Percentiles rank a stretch among this genome's conserved stretches.
phyloP scores from a whole-genome alignment of 2,888 invertebrate genomes.

The Ligdia adustata region DNA sequence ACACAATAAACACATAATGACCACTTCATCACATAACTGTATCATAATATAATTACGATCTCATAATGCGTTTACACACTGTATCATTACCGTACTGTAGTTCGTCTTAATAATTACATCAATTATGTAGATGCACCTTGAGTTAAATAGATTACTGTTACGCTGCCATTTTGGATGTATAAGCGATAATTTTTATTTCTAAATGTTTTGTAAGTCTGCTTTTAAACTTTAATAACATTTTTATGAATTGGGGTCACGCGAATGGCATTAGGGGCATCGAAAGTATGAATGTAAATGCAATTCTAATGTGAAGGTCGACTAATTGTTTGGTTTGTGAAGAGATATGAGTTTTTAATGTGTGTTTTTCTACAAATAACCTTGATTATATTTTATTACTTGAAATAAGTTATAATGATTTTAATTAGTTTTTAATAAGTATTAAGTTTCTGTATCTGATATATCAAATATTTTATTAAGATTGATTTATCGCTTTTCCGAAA shows the following conservation, averaged over 20 bases:
- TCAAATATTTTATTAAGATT: too few species aligned
- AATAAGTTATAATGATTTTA: too few species aligned
- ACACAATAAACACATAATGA: slow-evolving; percentile 13
- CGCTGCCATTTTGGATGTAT: slow-evolving; percentile 31
- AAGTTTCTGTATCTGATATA: too few species aligned
- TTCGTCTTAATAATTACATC: slow-evolving; percentile 6
- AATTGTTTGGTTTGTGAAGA: too few species aligned
- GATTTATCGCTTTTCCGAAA: too few species aligned
- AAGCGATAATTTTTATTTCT: slow-evolving; percentile 13
- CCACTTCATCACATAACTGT: slow-evolving; percentile 6
- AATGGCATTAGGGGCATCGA: slow-evolving; percentile 25
- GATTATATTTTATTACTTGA: too few species aligned
- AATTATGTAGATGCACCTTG: slow-evolving; percentile 32
- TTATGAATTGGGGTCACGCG: slow-evolving; percentile 10
- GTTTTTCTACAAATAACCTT: too few species aligned
- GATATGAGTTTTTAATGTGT: too few species aligned
- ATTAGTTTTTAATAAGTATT: too few species aligned
- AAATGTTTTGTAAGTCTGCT: slow-evolving; percentile 15
- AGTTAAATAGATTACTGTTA: slow-evolving; percentile 28
- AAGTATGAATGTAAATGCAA: slow-evolving; percentile 13
- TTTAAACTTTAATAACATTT: slow-evolving; percentile 12
- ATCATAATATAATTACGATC: slow-evolving; percentile 15
- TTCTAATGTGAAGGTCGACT: slow-evolving; percentile 7
- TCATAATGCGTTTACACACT: slow-evolving; percentile 7
- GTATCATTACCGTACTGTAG: slow-evolving; percentile 1